These are phyloP conservation scores for Sialia sialis DNA, from an alignment of 2,113 vertebrate genomes.

Conservation along the genomic window DNA sequence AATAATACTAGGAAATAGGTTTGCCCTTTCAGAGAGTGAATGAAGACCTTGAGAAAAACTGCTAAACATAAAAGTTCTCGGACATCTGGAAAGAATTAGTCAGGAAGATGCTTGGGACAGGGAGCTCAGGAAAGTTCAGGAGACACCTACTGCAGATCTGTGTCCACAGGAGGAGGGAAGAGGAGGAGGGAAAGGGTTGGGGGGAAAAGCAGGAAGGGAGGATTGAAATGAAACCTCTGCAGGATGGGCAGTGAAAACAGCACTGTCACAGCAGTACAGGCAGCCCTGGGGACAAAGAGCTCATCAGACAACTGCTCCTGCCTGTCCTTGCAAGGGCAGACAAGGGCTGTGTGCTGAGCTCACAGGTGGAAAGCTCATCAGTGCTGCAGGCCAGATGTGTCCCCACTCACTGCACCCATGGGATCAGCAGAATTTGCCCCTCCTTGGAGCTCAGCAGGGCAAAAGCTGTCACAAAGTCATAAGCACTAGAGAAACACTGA, in stretches of 20 bases:
- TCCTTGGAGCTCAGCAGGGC: neutral
- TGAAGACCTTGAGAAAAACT: neutral
- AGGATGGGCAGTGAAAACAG: neutral
- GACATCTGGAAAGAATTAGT: conserved; percentile 55
- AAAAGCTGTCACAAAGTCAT: neutral
- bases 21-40: neutral
- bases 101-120: conserved; percentile 28
- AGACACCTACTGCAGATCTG: conserved; percentile 51
- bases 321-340: neutral
- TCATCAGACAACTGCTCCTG: neutral
- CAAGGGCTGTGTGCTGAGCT: neutral
- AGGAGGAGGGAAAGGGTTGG: conserved; percentile 3
- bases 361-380: rapidly evolving
- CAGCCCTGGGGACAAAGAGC: neutral
- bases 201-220: conserved; percentile 44
- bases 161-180: neutral
- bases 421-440: neutral
- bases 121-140: conserved; percentile 48
- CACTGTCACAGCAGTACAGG: neutral
- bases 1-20: neutral
- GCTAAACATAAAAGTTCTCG: neutral
- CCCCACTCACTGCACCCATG: neutral
- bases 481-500: neutral
- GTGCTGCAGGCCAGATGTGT: neutral
- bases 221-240: neutral